Percentiles rank a stretch among this genome's conserved stretches.
phyloP scores from a whole-genome alignment of 2,888 invertebrate genomes.

The Hirtodrosophila histrioides region DNA sequence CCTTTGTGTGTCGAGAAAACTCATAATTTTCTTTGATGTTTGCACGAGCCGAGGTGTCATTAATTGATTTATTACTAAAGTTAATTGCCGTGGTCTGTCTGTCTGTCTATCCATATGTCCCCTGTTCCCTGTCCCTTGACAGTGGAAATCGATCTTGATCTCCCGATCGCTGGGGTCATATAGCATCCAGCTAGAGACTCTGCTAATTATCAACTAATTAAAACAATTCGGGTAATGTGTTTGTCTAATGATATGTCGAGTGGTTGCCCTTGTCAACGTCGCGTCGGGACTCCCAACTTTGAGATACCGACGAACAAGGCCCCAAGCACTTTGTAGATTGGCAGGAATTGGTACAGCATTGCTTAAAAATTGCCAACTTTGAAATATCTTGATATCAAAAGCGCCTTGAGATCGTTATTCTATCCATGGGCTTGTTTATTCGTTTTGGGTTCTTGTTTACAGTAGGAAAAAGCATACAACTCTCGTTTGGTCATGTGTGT shows the following conservation, averaged over 20 bases:
- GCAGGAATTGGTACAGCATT: conserved; percentile 1
- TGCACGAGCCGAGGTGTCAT: conserved; percentile 65
- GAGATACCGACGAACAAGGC: conserved; percentile 44
- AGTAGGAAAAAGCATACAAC: conserved; percentile 51
- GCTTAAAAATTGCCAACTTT: background rate
- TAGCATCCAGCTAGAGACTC: background rate
- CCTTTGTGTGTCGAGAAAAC: conserved; percentile 50
- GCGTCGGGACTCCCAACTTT: conserved; percentile 24
- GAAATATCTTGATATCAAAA: background rate
- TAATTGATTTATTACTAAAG: conserved; percentile 74
- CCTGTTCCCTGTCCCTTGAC: background rate
- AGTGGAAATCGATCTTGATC: conserved; percentile 32
- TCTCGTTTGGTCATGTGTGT: conserved; percentile 58
- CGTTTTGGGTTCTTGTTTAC: conserved; percentile 55
- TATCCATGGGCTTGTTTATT: conserved; percentile 31
- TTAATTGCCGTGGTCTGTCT: conserved; percentile 42
- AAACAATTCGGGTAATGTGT: conserved; percentile 61
- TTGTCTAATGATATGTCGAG: conserved; percentile 32
- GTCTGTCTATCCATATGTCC: conserved; percentile 13
- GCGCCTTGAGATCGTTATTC: background rate
- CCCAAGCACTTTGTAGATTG: conserved; percentile 49
- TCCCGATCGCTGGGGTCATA: conserved; percentile 9
- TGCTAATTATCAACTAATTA: conserved; percentile 56
- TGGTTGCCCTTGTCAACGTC: conserved; percentile 29
- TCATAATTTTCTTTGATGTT: conserved; percentile 76